Conservation (phyloP, 2,888 invertebrate genomes). For the Dynastes tityus region DNA sequence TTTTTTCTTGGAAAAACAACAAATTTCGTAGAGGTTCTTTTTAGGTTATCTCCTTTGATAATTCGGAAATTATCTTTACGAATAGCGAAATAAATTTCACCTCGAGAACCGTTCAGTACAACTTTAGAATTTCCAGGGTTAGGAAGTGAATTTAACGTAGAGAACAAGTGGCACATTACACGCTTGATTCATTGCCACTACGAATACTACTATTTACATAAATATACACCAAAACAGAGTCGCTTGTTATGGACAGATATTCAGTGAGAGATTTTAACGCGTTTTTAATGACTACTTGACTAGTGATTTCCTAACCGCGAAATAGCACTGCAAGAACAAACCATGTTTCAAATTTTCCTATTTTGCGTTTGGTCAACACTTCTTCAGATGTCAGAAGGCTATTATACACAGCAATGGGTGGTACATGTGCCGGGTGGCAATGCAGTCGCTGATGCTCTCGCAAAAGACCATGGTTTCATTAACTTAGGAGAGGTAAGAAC, state of each 20-base stretch:
- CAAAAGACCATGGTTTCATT: conserved; percentile 86
- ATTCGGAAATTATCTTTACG: background rate
- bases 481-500: conserved; percentile 87
- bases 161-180: conserved; percentile 26
- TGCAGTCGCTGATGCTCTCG: conserved; percentile 81
- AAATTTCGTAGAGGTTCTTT: background rate
- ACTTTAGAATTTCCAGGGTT: conserved; percentile 16
- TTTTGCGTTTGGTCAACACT: conserved; percentile 48
- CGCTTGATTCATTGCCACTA: background rate
- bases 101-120: background rate
- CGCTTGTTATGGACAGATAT: conserved; percentile 26
- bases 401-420: conserved; percentile 90
- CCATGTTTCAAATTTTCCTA: conserved; percentile 48
- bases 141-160: conserved; percentile 3
- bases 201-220: background rate
- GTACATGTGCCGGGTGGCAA: conserved; percentile 83
- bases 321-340: background rate
- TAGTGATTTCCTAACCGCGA: conserved; percentile 14
- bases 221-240: conserved; percentile 11
- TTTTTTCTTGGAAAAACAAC: background rate
- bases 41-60: conserved; percentile 2
- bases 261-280: conserved; percentile 22
- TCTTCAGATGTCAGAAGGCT: conserved; percentile 46
- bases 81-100: background rate
- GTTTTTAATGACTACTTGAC: conserved; percentile 33